Evolutionary conservation across 2,888 invertebrate species (phyloP), one percentile per base, ranked within the genome.

Genomic region (Hyles lineata): DNA sequence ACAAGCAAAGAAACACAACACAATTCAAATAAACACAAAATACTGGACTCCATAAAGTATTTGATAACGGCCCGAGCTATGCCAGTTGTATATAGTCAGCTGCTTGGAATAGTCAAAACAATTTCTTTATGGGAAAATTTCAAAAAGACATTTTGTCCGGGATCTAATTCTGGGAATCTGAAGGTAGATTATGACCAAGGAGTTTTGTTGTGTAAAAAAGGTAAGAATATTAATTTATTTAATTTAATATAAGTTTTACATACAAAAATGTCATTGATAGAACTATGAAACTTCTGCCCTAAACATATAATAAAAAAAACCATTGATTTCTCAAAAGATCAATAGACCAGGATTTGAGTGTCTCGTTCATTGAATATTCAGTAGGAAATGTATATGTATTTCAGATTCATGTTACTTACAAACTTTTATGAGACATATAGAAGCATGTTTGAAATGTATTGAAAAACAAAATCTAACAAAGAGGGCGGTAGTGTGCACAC

Each of bases 131-230:
- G 77, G 73, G 81, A 83, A 0, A 72, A 73, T 0, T 81, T 86
- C n/a, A 29, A 81, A 70, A 79, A 77, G 2, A 71, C 72, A 0
- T 78, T 90, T 19, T 94, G 94, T 74, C 80, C 84, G 0, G 83
- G 85, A 0, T 80, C 78, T 8, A 80, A 76, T 2, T 75, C 74
- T 1, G 91, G 90, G 0, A 91, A 93, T 72, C 75, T 94, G 32
- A 91, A 85, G 78, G 74, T 85, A 74, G 94, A 95, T 78, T 90
- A 91, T 78, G 92, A 93, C 71, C 93, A 94, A 82, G 94, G 94
- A 0, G 91, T 94, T 1, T 74, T 92, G 74, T 77, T 92, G 72
- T 94, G 87, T 82, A 93, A 85, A 67, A 90, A 89, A 87, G 92
- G 94, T 94, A 77, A 70, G 78, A 75, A 29, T 32, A 25, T 59